phyloP scores from a whole-genome alignment of 2,113 vertebrate species.

The Scomber japonicus region DNA sequence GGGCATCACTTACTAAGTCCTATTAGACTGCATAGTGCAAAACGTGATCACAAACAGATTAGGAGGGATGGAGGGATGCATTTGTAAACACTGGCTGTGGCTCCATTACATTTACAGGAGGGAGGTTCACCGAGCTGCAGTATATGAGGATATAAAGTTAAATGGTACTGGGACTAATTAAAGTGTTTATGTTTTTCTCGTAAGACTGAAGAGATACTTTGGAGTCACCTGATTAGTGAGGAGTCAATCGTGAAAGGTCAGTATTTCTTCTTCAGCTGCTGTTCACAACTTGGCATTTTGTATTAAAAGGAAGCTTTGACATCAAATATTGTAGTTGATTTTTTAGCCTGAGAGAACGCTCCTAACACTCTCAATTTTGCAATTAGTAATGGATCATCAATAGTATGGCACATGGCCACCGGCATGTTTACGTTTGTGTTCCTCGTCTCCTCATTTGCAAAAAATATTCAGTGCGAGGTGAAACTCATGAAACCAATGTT shows the following conservation, averaged over 20 bases:
- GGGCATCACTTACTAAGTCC: conserved; percentile 15
- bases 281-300: background rate
- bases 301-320: background rate
- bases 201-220: conserved; percentile 17
- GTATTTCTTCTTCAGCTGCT: background rate
- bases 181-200: conserved; percentile 37
- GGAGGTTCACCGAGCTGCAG: conserved; percentile 9
- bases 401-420: background rate
- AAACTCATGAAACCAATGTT: conserved; percentile 18
- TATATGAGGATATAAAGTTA: conserved; percentile 51
- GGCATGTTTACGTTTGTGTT: background rate
- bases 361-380: conserved; percentile 1
- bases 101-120: background rate
- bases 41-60: conserved; percentile 48
- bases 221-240: conserved; percentile 30
- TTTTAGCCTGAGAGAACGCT: background rate
- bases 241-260: conserved; percentile 28
- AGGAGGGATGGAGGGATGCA: conserved; percentile 11
- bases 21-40: conserved; percentile 16
- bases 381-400: conserved; percentile 12
- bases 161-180: conserved; percentile 44
- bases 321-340: background rate
- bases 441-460: conserved; percentile 11
- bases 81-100: conserved; percentile 38
- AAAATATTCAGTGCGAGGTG: conserved; percentile 11